phyloP scores from a whole-genome alignment of 2,797 vertebrate genomes.

The Chaenodraco wilsoni region DNA sequence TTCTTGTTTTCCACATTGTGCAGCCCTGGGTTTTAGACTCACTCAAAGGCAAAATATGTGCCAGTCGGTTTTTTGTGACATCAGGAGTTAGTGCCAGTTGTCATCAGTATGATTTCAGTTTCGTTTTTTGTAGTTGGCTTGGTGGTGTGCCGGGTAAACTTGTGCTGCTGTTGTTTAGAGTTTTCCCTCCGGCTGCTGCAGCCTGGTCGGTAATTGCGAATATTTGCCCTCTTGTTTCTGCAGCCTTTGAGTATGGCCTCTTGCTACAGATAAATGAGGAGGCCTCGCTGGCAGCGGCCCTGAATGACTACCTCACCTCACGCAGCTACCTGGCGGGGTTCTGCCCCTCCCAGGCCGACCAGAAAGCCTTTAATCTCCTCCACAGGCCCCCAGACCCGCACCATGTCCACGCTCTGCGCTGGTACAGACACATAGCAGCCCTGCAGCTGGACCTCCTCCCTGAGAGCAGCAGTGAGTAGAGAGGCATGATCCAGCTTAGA shows the following conservation, averaged over 20 bases:
- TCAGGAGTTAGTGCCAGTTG: not conserved
- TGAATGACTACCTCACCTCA: slow-evolving; percentile 92
- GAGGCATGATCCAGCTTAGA: slow-evolving; percentile 37
- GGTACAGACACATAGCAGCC: slow-evolving; percentile 94
- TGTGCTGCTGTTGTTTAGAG: not conserved
- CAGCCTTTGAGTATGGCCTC: slow-evolving; percentile 92
- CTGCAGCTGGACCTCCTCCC: slow-evolving; percentile 86
- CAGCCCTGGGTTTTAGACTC: not conserved
- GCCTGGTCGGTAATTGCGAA: slow-evolving; percentile 54
- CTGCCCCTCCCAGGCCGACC: slow-evolving; percentile 90
- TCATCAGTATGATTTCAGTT: not conserved
- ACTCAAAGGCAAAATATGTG: not conserved
- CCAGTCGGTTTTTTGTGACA: not conserved
- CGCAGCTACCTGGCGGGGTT: slow-evolving; percentile 96
- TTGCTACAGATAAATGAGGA: slow-evolving; percentile 91
- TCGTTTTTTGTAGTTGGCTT: not conserved
- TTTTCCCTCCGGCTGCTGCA: slow-evolving; percentile 16
- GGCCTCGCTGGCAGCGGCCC: slow-evolving; percentile 85
- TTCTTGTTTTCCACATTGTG: too few relatives aligned
- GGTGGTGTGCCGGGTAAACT: not conserved
- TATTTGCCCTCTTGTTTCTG: slow-evolving; percentile 85
- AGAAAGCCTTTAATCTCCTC: slow-evolving; percentile 89
- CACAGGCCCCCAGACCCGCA: slow-evolving; percentile 84
- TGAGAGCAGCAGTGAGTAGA: slow-evolving; percentile 80
- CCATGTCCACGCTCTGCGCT: slow-evolving; percentile 91